Evolutionary conservation across 2,113 vertebrate genomes (phyloP), one percentile per base, ranked within the genome.

Genomic region (Chiloscyllium plagiosum): DNA sequence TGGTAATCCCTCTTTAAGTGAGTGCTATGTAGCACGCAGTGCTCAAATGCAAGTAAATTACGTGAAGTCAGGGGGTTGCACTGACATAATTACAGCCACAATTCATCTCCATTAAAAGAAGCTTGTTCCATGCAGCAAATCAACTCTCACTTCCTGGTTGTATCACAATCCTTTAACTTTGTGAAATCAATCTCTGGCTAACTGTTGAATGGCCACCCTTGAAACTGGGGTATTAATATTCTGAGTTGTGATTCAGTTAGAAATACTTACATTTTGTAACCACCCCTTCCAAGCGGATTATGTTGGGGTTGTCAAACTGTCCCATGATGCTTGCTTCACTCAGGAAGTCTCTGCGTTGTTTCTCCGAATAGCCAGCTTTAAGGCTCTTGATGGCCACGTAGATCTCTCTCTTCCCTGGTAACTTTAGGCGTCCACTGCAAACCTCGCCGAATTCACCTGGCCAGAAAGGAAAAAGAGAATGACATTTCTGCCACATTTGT

Each of bases 291-390:
- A 95, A 69, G 94, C 42, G 94, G 94, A 95, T 95, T 70, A 95
- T 95, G 69, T 95, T 95, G 94, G 94, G 94, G 69, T 95, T 95
- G 69, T 95, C 94, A 95, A 95, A 95, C 94, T 95, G 94, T 50
- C 94, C 94, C 94, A 95, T 95, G 37, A 95, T 95, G 69, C 94
- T 95, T 12, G 94, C 94, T 72, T 95, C 94, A 15, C 94, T 95
- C 94, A 95, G 69, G 94, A 95, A 95, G 15, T 95, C 94, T 29
- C 69, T 95, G 94, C 94, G 94, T 69, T 95, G 94, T 29, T 95
- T 95, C 94, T 95, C 94, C 24, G 69, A 95, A 29, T 72, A 95
- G 3, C 94, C 94, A 72, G 94, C 94, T 95, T 95, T 95, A 26
- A 95, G n/a, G 69, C 94, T 95, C 69, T 95, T 95, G 94, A 95